Evolutionary conservation across 2,113 vertebrate species (phyloP).

Genomic region (Hiodon tergisus): DNA sequence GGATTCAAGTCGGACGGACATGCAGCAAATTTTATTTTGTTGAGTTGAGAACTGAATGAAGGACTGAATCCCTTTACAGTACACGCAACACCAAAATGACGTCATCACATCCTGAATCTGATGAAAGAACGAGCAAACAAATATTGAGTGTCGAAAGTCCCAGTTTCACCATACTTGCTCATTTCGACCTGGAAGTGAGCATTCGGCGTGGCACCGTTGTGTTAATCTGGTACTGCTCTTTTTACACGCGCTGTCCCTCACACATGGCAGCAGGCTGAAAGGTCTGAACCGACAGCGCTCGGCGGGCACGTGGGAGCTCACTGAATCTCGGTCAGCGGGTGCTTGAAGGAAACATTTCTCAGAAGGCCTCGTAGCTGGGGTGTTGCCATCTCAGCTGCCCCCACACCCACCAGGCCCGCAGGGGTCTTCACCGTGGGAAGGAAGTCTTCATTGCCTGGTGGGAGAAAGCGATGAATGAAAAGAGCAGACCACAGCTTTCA

Average conservation of each 20-base stretch:
- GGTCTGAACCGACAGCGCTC: neutral
- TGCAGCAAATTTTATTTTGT: too few species aligned
- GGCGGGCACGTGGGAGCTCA: conserved; percentile 52
- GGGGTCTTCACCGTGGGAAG: conserved; percentile 74
- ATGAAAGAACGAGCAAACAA: too few species aligned
- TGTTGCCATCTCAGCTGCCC: conserved; percentile 61
- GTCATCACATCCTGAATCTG: too few species aligned
- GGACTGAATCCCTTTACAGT: too few species aligned
- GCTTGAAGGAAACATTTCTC: conserved; percentile 85
- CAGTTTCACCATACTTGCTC: neutral
- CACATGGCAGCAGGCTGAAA: neutral
- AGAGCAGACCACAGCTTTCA: neutral
- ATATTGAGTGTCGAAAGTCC: neutral
- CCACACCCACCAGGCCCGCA: conserved; percentile 73
- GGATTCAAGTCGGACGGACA: too few species aligned
- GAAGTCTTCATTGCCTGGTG: conserved; percentile 63
- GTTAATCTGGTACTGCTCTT: neutral
- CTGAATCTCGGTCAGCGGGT: conserved; percentile 91
- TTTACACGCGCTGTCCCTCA: neutral
- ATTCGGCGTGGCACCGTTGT: neutral
- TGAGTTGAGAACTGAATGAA: too few species aligned
- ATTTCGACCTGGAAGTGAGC: too few species aligned
- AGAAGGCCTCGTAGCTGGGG: conserved; percentile 59
- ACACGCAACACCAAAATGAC: too few species aligned
- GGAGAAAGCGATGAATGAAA: conserved; percentile 20